Conservation (phyloP, 2,113 vertebrate species). For the Pipra filicauda region DNA sequence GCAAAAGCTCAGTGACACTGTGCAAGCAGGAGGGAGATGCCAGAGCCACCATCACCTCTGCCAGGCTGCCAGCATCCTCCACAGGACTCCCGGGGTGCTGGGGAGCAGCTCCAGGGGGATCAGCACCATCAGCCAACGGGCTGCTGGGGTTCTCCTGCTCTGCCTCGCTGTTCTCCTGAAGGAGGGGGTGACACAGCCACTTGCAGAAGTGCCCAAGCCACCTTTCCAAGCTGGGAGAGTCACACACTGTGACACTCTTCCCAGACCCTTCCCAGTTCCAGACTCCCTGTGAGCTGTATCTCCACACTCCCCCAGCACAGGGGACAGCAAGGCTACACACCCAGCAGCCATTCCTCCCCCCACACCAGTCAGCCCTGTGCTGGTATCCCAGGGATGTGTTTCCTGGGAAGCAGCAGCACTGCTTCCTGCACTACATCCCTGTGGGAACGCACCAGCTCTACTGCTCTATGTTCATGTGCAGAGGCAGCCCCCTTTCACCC, state of each 20-base stretch:
- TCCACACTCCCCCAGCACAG: not conserved
- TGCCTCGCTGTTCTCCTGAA: constrained; percentile 71
- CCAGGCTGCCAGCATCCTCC: constrained; percentile 69
- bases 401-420: not conserved
- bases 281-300: fast-evolving
- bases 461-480: not conserved
- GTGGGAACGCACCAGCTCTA: not conserved
- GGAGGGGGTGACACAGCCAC: not conserved
- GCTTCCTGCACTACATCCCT: not conserved
- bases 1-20: not conserved
- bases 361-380: no score
- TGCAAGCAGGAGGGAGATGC: not conserved
- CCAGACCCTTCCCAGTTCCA: not conserved
- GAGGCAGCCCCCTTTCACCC: not conserved
- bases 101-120: constrained; percentile 73
- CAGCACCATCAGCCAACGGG: constrained; percentile 66
- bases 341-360: not conserved
- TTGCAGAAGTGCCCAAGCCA: not conserved
- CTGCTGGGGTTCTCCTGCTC: not conserved
- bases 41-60: constrained; percentile 54
- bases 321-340: not conserved
- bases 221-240: fast-evolving
- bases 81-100: constrained; percentile 64
- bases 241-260: no score
- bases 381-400: not conserved